Percentiles rank a stretch among this genome's conserved stretches.
phyloP scores from a whole-genome alignment of 2,888 invertebrate genomes.

The Melinopterus prodromus region DNA sequence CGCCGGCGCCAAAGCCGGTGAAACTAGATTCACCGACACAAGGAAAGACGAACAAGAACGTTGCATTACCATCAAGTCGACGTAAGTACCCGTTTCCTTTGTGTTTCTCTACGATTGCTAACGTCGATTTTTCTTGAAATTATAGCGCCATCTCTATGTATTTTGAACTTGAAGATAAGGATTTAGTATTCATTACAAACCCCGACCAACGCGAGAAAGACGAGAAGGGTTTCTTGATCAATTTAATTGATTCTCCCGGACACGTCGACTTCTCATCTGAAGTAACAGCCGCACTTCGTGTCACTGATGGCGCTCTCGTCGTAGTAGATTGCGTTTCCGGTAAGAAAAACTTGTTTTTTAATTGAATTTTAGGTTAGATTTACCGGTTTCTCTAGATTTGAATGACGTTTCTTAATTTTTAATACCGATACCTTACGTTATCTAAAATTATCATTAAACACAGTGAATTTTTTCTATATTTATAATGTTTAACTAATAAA shows the following conservation, averaged over 20 bases:
- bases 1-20: constrained; percentile 97
- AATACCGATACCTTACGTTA: no score
- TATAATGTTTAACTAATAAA: neutral
- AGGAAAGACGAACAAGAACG: constrained; percentile 99
- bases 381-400: no score
- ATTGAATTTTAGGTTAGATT: no score
- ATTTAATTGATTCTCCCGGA: constrained; percentile 99
- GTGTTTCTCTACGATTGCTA: neutral
- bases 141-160: constrained; percentile 98
- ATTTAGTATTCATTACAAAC: constrained; percentile 91
- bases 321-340: constrained; percentile 99
- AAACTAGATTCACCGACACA: constrained; percentile 99
- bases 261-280: constrained; percentile 99
- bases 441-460: constrained; percentile 66
- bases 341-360: constrained; percentile 55
- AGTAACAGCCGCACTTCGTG: constrained; percentile 99
- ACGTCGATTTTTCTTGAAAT: constrained; percentile 32
- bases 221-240: constrained; percentile 97
- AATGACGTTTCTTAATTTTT: no score
- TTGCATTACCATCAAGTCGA: constrained; percentile 99
- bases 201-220: constrained; percentile 90
- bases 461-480: constrained; percentile 56
- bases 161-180: constrained; percentile 96
- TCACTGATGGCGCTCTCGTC: constrained; percentile 99
- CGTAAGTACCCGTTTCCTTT: constrained; percentile 71